These are phyloP conservation scores for Cataglyphis altisquamis DNA, from an alignment of 2,888 invertebrate genomes.

Conservation along the genomic window DNA sequence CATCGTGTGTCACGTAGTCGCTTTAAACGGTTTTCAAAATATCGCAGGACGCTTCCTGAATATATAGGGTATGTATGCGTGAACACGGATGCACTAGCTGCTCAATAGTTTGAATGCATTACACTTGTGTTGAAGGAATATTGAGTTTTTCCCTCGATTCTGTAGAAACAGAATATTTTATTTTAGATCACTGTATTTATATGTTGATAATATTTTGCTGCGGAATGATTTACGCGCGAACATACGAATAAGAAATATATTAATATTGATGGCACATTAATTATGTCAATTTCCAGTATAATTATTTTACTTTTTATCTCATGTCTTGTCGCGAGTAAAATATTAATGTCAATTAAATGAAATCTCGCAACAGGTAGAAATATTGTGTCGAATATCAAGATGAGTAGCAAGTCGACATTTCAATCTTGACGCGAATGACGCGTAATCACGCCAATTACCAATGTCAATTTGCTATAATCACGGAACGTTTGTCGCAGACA, in stretches of 20 bases:
- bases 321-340: background rate
- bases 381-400: background rate
- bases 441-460: slow-evolving; percentile 24
- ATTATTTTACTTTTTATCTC: background rate
- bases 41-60: slow-evolving; percentile 49
- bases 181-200: background rate
- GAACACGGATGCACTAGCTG: slow-evolving; percentile 45
- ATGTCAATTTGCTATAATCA: slow-evolving; percentile 44
- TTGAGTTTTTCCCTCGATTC: slow-evolving; percentile 39
- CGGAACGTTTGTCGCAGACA: slow-evolving; percentile 27
- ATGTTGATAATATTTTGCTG: slow-evolving; percentile 13
- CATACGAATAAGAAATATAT: background rate
- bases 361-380: background rate
- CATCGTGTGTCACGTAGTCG: slow-evolving; percentile 45
- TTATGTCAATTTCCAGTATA: background rate
- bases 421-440: slow-evolving; percentile 11
- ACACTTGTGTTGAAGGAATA: slow-evolving; percentile 42
- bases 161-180: slow-evolving; percentile 34
- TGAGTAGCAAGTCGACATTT: background rate
- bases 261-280: background rate
- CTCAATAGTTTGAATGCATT: slow-evolving; percentile 51
- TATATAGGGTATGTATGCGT: slow-evolving; percentile 42
- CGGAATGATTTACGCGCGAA: too few relatives aligned
- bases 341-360: background rate
- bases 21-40: slow-evolving; percentile 51